phyloP scores from a whole-genome alignment of 2,888 invertebrate genomes.

The Morpho deidamia region DNA sequence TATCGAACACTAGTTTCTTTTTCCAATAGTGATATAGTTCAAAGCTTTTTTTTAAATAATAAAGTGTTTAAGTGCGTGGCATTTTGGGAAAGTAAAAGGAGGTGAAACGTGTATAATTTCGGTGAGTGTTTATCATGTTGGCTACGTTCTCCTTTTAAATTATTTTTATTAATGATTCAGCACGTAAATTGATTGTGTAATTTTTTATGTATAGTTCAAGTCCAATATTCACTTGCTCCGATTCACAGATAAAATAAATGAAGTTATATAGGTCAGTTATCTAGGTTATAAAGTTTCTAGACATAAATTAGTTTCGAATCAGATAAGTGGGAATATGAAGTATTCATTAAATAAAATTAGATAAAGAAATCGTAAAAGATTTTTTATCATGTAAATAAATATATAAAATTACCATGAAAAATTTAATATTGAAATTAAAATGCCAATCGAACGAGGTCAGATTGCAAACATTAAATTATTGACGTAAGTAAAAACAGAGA shows the following conservation, averaged over 20 bases:
- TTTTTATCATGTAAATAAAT: too few relatives aligned
- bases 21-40: not conserved
- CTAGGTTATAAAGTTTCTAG: not conserved
- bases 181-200: not conserved
- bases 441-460: too few relatives aligned
- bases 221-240: not conserved
- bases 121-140: conserved; percentile 2
- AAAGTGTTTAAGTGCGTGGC: conserved; percentile 15
- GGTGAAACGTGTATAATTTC: conserved; percentile 2
- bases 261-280: not conserved
- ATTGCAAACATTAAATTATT: too few relatives aligned
- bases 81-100: conserved; percentile 10
- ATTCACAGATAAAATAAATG: not conserved
- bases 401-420: too few relatives aligned
- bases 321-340: too few relatives aligned
- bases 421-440: too few relatives aligned
- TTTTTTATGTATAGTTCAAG: not conserved
- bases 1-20: conserved; percentile 1
- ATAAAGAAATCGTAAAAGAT: too few relatives aligned
- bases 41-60: conserved; percentile 7
- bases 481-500: too few relatives aligned
- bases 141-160: not conserved
- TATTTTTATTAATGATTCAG: not conserved
- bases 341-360: too few relatives aligned
- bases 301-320: too few relatives aligned